These are phyloP conservation scores for Centroberyx gerrardi DNA, from an alignment of 2,797 vertebrate genomes.

Conservation along the genomic window DNA sequence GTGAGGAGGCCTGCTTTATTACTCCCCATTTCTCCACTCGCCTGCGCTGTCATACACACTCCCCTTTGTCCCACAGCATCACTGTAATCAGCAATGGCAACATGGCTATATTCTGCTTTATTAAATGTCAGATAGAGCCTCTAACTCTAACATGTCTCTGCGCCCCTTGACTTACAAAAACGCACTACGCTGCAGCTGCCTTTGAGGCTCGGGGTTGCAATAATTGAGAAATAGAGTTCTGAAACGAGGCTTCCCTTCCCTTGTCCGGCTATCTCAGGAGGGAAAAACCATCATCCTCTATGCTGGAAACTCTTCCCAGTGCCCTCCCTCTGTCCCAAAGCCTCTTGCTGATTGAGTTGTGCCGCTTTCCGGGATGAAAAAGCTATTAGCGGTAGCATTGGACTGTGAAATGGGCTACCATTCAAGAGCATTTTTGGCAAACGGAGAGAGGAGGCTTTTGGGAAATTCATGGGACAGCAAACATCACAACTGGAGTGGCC, in stretches of 20 bases:
- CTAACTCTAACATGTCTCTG: conserved; percentile 27
- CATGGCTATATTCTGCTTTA: conserved; percentile 59
- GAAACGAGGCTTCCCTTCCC: conserved; percentile 36
- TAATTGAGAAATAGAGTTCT: conserved; percentile 41
- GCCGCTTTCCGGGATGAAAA: conserved; percentile 73
- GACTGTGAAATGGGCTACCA: conserved; percentile 82
- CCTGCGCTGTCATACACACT: conserved; percentile 36
- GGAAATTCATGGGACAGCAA: conserved; percentile 69
- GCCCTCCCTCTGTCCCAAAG: conserved; percentile 51
- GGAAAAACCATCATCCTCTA: conserved; percentile 44
- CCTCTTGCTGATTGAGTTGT: conserved; percentile 78
- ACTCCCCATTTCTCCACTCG: conserved; percentile 49
- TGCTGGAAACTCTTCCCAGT: conserved; percentile 42
- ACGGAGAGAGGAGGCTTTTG: conserved; percentile 56
- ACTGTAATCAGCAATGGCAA: conserved; percentile 70
- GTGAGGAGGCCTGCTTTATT: conserved; percentile 69
- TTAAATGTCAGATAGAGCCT: conserved; percentile 72
- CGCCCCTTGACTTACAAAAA: conserved; percentile 25
- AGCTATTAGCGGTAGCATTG: conserved; percentile 80
- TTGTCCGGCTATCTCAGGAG: conserved; percentile 33
- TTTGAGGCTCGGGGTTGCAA: conserved; percentile 28
- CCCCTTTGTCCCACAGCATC: conserved; percentile 54
- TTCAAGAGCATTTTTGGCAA: conserved; percentile 75
- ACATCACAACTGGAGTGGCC: conserved; percentile 61
- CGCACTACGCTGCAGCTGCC: conserved; percentile 28